Base-by-base conservation (phyloP, 2,113 vertebrate genomes). In the Gorsachius goisagi region DNA sequence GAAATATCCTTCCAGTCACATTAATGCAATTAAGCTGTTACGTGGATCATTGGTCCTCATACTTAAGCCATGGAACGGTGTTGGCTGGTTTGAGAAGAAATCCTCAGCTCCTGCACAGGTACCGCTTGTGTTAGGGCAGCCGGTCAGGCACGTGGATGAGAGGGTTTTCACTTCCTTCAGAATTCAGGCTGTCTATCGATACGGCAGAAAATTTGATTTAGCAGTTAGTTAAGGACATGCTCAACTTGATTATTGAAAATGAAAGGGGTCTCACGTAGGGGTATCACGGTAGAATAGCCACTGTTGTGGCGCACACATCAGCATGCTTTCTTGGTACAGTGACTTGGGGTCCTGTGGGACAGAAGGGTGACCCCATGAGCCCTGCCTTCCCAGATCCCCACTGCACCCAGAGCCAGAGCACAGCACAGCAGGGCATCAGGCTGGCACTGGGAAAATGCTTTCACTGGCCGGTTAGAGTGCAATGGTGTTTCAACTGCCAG, bases 301-400 rank as follows among this genome's bases (percentile, higher is more conserved):
- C 33, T 55, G 1, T 4, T 44, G 44, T 3, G 6, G 9, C 9
- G 2, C 11, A 9, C 14, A n/a, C 3, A 2, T 11, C 22, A 30
- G 20, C 9, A 2, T 15, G 37, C 32, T 60, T 60, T 33, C 21
- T 59, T 1, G 1, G 24, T 59, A 45, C 72, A 55, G 58, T 1
- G 8, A n/a, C 20, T 41, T 11, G 18, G 60, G 32, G 26, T 81
- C 27, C 53, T 62, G 37, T 4, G 4, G 76, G 35, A 45, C 21
- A 44, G 55, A 35, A 58, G 37, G 24, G 20, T 20, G 49, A 15
- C 27, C 13, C n/a, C 6, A 2, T 10, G 4, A 72, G 5, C n/a
- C 23, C 37, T 59, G 50, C 18, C 8, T 37, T 64, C 22, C 32
- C 12, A 2, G 2, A 23, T 17, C 27, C 28, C 22, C 0, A 0